phyloP scores from a whole-genome alignment of 2,113 vertebrate species.

The Propithecus coquereli region DNA sequence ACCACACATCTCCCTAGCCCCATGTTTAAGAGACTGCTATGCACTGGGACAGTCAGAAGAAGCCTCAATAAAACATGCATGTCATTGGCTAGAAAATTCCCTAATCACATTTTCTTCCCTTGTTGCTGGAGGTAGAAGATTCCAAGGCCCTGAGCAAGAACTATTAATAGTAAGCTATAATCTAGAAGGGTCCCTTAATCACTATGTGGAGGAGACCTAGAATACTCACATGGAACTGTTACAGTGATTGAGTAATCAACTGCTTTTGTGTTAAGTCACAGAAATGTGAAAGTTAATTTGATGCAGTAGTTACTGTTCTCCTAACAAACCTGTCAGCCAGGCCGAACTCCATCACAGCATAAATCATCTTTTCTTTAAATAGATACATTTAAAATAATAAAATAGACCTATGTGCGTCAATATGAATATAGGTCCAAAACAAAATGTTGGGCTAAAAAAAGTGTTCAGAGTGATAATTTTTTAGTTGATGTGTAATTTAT shows the following conservation, averaged over 20 bases:
- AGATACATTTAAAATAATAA: background rate
- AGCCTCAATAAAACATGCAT: background rate
- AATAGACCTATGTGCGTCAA: background rate
- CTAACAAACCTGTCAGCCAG: background rate
- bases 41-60: background rate
- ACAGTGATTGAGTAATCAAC: background rate
- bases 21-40: background rate
- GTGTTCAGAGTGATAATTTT: background rate
- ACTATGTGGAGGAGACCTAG: background rate
- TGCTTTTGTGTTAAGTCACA: background rate
- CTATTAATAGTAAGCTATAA: background rate
- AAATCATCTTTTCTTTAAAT: constrained; percentile 9
- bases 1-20: background rate
- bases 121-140: background rate
- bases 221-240: background rate
- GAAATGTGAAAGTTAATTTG: background rate
- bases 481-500: background rate
- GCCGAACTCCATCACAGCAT: background rate
- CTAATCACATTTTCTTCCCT: background rate
- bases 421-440: background rate
- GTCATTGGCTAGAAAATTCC: background rate
- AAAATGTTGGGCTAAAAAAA: background rate
- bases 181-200: background rate
- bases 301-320: background rate
- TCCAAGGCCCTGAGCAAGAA: background rate